phyloP scores from a whole-genome alignment of 2,888 invertebrate species.

The Philereme vetulata region DNA sequence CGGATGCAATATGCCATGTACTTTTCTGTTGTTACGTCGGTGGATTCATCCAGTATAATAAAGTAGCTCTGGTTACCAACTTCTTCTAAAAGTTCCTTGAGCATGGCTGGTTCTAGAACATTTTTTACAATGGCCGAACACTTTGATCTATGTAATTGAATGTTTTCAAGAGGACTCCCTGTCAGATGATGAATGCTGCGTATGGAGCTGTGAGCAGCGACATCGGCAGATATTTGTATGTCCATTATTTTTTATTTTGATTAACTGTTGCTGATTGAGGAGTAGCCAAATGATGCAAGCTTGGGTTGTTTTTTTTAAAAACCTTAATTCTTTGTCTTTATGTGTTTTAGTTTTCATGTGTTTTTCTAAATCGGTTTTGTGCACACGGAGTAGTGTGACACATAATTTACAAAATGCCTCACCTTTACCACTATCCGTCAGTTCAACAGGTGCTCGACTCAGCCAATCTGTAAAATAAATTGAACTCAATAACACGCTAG shows the following conservation, averaged over 20 bases:
- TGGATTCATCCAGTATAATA: constrained; percentile 26
- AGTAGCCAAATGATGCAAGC: constrained; percentile 5
- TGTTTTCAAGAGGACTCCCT: constrained; percentile 23
- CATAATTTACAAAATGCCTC: constrained; percentile 23
- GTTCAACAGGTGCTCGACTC: constrained; percentile 8
- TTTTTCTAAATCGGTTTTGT: constrained; percentile 26
- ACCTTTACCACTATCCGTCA: constrained; percentile 20
- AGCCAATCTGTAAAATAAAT: constrained; percentile 21
- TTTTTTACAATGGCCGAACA: constrained; percentile 24
- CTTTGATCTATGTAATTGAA: constrained; percentile 23
- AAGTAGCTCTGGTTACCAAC: constrained; percentile 23
- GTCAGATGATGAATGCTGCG: constrained; percentile 23
- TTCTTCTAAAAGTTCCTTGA: constrained; percentile 24
- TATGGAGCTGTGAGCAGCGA: constrained; percentile 26
- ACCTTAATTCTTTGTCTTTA: constrained; percentile 13
- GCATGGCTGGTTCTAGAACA: constrained; percentile 14
- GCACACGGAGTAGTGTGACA: constrained; percentile 19
- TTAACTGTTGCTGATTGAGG: constrained; percentile 7
- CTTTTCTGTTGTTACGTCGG: constrained; percentile 25
- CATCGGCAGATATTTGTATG: constrained; percentile 7
- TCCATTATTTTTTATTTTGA: constrained; percentile 2
- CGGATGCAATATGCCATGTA: constrained; percentile 25
- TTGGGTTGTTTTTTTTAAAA: constrained; percentile 20
- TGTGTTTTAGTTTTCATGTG: constrained; percentile 26
- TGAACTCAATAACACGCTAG: neutral